Percentiles rank a stretch among this genome's conserved stretches.
Evolutionary conservation across 2,888 invertebrate species (phyloP).

Genomic region (Apotomis turbidana): DNA sequence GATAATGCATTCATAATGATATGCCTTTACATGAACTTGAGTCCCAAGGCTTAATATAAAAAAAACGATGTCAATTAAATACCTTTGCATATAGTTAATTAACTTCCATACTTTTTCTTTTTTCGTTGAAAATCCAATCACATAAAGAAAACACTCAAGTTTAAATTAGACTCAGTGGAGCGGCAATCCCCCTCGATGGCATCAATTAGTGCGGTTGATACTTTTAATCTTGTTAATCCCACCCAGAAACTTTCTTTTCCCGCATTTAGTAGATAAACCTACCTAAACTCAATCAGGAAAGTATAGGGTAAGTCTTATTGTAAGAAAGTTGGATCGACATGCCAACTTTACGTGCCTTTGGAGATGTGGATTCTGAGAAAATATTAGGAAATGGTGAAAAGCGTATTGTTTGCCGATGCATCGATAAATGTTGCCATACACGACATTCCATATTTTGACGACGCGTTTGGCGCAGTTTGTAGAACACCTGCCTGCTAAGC

Average conservation of each 20-base stretch:
- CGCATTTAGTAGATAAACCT: constrained; percentile 40
- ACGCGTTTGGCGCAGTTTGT: no score
- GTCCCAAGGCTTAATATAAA: no score
- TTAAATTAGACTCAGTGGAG: constrained; percentile 31
- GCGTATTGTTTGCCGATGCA: no score
- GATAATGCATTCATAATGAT: no score
- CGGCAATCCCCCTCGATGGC: constrained; percentile 35
- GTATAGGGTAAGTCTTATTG: constrained; percentile 39
- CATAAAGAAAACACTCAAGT: constrained; percentile 20
- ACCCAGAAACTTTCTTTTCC: constrained; percentile 36
- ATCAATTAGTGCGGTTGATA: constrained; percentile 42
- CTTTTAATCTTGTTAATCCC: constrained; percentile 40
- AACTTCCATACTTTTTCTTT: background rate
- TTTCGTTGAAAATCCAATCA: background rate
- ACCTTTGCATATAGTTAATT: no score
- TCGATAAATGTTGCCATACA: no score
- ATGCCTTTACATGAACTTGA: no score
- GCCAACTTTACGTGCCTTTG: constrained; percentile 30
- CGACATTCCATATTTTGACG: no score
- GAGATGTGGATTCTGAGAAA: constrained; percentile 24
- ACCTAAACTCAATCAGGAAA: constrained; percentile 42
- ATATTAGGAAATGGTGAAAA: background rate
- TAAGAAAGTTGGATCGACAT: constrained; percentile 37
- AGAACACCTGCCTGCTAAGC: no score
- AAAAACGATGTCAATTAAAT: no score